Evolutionary conservation across 53 echinoderm and acorn worm species (phyloP).

Genomic region (Actinopyga echinites): DNA sequence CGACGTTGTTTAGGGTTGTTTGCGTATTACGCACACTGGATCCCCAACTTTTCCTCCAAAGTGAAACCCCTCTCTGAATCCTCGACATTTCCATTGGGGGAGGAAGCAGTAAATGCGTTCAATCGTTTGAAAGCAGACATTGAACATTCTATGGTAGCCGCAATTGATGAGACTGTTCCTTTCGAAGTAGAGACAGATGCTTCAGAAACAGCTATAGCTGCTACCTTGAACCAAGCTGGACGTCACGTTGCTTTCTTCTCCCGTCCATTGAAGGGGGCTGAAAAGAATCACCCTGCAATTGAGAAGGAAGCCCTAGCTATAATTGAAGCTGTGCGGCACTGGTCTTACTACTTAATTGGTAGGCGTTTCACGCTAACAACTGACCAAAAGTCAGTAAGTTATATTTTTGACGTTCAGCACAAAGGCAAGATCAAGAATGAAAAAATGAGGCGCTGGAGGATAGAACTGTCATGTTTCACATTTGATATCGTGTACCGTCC

Average conservation of each 20-base stretch:
- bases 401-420: conserved; percentile 40
- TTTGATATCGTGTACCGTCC: conserved; percentile 32
- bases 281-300: conserved; percentile 42
- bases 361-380: conserved; percentile 37
- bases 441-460: conserved; percentile 47
- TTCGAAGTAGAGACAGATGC: conserved; percentile 48
- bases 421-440: conserved; percentile 46
- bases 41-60: conserved; percentile 27
- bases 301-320: conserved; percentile 32
- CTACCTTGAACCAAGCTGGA: conserved; percentile 26
- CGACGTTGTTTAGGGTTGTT: too few relatives aligned
- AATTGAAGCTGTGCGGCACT: conserved; percentile 34
- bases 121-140: conserved; percentile 25
- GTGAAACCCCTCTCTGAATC: conserved; percentile 22
- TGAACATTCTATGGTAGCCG: conserved; percentile 11
- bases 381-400: conserved; percentile 47
- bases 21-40: conserved; percentile 39
- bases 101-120: conserved; percentile 36
- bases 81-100: conserved; percentile 5
- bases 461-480: conserved; percentile 42
- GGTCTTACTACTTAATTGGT: conserved; percentile 34
- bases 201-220: conserved; percentile 13
- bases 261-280: conserved; percentile 7
- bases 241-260: conserved; percentile 38
- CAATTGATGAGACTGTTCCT: conserved; percentile 38